A percentile compares a stretch with the other conserved stretches of the same genome.
These are phyloP conservation scores for Albula glossodonta DNA, from an alignment of 2,113 vertebrate species.

Conservation along the genomic window DNA sequence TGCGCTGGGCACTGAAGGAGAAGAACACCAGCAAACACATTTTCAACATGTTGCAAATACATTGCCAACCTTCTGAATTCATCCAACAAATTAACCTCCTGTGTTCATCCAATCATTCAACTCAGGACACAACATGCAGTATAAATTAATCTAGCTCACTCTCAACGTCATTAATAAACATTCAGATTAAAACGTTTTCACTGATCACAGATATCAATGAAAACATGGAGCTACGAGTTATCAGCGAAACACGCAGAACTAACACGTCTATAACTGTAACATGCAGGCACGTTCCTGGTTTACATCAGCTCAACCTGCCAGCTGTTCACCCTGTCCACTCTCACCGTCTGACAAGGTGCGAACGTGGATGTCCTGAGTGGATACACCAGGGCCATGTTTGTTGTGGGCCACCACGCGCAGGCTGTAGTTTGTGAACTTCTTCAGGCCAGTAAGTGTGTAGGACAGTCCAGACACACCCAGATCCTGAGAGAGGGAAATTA, in stretches of 20 bases:
- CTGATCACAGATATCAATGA: no score
- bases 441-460: constrained; percentile 80
- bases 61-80: no score
- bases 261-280: background rate
- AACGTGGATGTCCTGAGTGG: constrained; percentile 83
- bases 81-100: no score
- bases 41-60: background rate
- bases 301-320: no score
- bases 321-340: constrained; percentile 33
- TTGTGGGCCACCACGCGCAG: constrained; percentile 96
- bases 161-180: no score
- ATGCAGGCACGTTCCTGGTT: no score
- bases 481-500: constrained; percentile 67
- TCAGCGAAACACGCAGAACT: no score
- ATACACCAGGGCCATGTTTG: constrained; percentile 92
- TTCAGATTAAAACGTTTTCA: no score
- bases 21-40: constrained; percentile 3
- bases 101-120: no score
- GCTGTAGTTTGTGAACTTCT: constrained; percentile 91
- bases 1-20: constrained; percentile 82
- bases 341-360: constrained; percentile 89
- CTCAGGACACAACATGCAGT: no score
- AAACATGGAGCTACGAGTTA: no score
- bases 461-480: constrained; percentile 79
- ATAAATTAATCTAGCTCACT: no score